Evolutionary conservation across 2,888 invertebrate genomes (phyloP).

Genomic region (Parnassius glacialis): DNA sequence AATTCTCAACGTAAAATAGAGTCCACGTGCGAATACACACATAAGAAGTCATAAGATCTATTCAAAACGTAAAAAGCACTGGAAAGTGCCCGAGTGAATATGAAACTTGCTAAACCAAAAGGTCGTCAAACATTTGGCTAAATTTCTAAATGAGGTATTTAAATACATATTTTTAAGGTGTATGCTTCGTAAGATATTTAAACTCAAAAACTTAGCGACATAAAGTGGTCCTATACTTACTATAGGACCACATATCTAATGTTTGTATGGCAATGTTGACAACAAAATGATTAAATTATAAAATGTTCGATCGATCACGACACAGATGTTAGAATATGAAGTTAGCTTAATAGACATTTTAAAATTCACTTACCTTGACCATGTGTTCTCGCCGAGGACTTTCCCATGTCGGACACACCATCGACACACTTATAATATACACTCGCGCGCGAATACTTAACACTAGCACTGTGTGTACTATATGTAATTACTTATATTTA

Average conservation of each 20-base stretch:
- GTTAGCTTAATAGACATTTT: constrained; percentile 3
- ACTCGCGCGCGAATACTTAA: constrained; percentile 67
- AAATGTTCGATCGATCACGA: constrained; percentile 10
- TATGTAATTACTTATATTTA: constrained; percentile 59
- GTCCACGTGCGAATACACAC: too few species aligned
- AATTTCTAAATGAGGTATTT: too few species aligned
- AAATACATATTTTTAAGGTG: too few species aligned
- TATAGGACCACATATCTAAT: not conserved
- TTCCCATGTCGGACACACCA: constrained; percentile 82
- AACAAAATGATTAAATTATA: constrained; percentile 9
- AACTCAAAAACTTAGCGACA: too few species aligned
- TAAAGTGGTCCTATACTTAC: too few species aligned
- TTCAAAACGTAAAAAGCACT: too few species aligned
- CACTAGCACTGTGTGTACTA: constrained; percentile 66
- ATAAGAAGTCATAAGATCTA: too few species aligned
- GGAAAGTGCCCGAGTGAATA: too few species aligned
- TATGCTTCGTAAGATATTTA: too few species aligned
- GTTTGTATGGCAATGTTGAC: constrained; percentile 1
- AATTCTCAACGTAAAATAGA: too few species aligned
- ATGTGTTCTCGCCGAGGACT: constrained; percentile 81
- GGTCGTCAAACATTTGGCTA: too few species aligned
- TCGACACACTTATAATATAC: constrained; percentile 73
- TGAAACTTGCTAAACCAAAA: too few species aligned
- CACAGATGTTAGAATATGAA: constrained; percentile 14
- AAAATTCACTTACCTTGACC: constrained; percentile 73